These are phyloP conservation scores for Oreochromis grahami DNA, from an alignment of 2,797 vertebrate genomes.

Conservation along the genomic window DNA sequence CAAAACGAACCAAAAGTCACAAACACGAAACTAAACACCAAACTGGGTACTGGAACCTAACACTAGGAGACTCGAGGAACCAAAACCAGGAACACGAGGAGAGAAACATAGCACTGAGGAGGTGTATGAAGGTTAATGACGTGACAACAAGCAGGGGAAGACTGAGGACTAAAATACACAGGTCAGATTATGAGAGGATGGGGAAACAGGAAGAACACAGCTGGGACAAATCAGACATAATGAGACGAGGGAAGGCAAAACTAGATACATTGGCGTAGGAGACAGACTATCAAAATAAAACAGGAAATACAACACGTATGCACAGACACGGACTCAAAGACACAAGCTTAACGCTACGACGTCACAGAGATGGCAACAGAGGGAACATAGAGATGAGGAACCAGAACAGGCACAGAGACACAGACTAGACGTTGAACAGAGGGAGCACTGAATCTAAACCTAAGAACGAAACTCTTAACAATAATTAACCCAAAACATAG, in stretches of 20 bases:
- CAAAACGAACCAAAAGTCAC: background rate
- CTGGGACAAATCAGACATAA: background rate
- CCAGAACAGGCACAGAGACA: background rate
- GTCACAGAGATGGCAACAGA: background rate
- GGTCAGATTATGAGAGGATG: background rate
- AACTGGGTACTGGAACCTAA: background rate
- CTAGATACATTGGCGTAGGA: background rate
- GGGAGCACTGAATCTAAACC: background rate
- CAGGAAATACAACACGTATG: background rate
- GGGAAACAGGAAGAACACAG: background rate
- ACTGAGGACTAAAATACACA: background rate
- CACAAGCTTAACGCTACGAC: background rate
- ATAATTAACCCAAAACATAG: background rate
- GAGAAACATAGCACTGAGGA: background rate
- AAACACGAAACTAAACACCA: background rate
- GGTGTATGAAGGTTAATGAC: fast-evolving
- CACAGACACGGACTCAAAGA: background rate
- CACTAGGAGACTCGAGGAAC: background rate
- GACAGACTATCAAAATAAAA: background rate
- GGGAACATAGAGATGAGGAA: background rate
- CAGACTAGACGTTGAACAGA: background rate
- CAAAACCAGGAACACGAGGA: background rate
- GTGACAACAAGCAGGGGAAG: background rate
- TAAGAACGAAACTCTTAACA: background rate
- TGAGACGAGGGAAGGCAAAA: background rate